phyloP scores from a whole-genome alignment of 1,140 invertebrate species.

The Octopus bimaculoides region DNA sequence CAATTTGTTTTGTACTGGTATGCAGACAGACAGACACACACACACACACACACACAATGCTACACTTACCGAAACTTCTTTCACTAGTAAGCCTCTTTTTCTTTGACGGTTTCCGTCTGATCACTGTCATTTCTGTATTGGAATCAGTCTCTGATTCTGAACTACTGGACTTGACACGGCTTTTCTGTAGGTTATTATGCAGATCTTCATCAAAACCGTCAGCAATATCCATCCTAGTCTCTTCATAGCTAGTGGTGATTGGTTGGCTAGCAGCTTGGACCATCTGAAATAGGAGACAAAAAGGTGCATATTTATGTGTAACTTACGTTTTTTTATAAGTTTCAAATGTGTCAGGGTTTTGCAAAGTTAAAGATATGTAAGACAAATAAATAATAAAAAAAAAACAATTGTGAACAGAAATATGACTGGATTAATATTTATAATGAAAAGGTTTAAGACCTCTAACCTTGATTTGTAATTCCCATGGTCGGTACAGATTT shows the following conservation, averaged over 20 bases:
- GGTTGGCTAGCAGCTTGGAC: constrained; percentile 64
- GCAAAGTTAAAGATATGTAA: too few species aligned
- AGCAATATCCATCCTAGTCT: constrained; percentile 42
- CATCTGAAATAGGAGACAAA: constrained; percentile 30
- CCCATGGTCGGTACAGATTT: constrained; percentile 71
- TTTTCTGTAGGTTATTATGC: constrained; percentile 42
- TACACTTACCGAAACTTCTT: constrained; percentile 49
- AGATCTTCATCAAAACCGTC: constrained; percentile 48
- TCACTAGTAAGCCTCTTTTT: constrained; percentile 47
- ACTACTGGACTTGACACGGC: constrained; percentile 61
- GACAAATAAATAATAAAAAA: too few species aligned
- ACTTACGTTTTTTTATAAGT: too few species aligned
- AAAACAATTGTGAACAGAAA: too few species aligned
- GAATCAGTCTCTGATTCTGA: constrained; percentile 65
- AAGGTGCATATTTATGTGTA: not conserved
- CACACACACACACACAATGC: not conserved
- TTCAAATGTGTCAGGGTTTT: too few species aligned
- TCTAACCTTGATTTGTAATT: constrained; percentile 68
- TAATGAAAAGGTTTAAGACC: too few species aligned
- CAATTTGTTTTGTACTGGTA: not conserved
- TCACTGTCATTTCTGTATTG: constrained; percentile 63
- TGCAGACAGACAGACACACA: not conserved
- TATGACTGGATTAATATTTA: too few species aligned
- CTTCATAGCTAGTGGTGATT: constrained; percentile 61
- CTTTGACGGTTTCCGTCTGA: constrained; percentile 56